Evolutionary conservation across 2,888 invertebrate genomes (phyloP).

Genomic region (Athalia circularis): DNA sequence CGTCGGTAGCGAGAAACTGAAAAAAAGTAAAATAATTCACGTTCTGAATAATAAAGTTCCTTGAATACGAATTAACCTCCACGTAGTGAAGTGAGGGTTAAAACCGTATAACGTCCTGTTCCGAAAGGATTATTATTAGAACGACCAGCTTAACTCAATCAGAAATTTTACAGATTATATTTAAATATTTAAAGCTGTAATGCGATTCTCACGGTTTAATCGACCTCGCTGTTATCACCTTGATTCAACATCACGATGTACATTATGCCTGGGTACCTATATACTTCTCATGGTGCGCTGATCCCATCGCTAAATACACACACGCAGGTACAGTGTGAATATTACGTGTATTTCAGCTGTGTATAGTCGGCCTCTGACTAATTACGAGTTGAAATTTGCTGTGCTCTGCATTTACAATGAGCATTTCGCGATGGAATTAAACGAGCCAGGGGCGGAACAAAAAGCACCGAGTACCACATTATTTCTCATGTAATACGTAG

Average conservation of each 20-base stretch:
- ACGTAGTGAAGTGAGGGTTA: neutral
- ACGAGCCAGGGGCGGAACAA: neutral
- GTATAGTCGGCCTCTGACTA: neutral
- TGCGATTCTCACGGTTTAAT: neutral
- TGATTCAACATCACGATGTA: neutral
- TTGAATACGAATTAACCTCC: neutral
- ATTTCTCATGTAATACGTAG: no score
- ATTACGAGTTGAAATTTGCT: neutral
- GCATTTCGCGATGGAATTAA: neutral
- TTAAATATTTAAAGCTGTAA: neutral
- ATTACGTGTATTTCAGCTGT: no score
- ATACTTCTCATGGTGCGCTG: no score
- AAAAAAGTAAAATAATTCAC: neutral
- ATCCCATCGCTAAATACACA: no score
- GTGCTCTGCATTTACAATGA: neutral
- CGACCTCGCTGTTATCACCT: neutral
- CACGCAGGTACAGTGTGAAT: no score
- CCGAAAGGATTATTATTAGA: neutral
- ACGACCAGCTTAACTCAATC: neutral
- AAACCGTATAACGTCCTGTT: neutral
- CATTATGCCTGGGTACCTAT: neutral
- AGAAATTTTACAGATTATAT: neutral
- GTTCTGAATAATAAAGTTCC: conserved; percentile 8
- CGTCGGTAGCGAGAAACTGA: neutral
- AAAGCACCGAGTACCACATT: no score